Conservation (phyloP, 2,797 vertebrate species). For the Enoplosus armatus region DNA sequence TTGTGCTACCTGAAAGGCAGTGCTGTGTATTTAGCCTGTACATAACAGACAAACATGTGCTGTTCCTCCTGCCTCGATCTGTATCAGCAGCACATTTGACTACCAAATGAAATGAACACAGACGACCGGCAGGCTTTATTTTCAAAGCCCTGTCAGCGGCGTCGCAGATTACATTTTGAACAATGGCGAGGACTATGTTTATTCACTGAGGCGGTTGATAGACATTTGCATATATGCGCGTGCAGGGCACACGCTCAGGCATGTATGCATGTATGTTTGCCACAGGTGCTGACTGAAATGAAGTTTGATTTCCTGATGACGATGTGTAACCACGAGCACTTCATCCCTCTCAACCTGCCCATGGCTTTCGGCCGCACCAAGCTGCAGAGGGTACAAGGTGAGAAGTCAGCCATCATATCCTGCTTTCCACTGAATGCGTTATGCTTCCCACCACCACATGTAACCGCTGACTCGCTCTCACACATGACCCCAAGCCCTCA, state of each 20-base stretch:
- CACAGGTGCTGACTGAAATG: constrained; percentile 93
- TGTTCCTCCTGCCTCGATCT: not conserved
- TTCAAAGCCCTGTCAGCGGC: not conserved
- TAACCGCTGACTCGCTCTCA: constrained; percentile 23
- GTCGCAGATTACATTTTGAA: not conserved
- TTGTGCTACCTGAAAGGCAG: not conserved
- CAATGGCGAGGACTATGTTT: not conserved
- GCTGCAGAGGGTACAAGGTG: constrained; percentile 95
- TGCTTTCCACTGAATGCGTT: not conserved
- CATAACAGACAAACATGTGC: not conserved
- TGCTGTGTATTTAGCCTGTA: not conserved
- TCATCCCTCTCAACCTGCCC: constrained; percentile 96
- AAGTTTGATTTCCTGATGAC: constrained; percentile 97
- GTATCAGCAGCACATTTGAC: constrained; percentile 50
- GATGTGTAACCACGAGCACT: constrained; percentile 96
- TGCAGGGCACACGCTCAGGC: too few relatives aligned
- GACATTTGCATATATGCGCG: not conserved
- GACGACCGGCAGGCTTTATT: not conserved
- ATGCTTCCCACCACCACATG: constrained; percentile 16
- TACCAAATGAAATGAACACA: constrained; percentile 44
- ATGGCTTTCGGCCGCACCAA: constrained; percentile 96
- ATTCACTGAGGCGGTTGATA: not conserved
- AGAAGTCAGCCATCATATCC: not conserved
- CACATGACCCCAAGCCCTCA: constrained; percentile 5
- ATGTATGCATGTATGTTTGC: not conserved